Conservation (phyloP, 2,888 invertebrate genomes). For the Pseudeuparius sepicola region DNA sequence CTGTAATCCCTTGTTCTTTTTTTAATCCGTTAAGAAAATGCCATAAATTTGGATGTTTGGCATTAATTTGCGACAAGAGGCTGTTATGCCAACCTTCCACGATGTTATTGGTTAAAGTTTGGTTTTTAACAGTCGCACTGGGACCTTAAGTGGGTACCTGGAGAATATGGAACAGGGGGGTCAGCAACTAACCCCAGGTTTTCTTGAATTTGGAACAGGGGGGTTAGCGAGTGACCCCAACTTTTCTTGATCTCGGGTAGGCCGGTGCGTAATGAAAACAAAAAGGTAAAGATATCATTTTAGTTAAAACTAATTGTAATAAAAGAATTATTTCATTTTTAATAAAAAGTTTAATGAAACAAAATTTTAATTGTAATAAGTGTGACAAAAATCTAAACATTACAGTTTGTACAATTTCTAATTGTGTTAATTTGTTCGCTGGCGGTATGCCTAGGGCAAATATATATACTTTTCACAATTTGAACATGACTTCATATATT, state of each 20-base stretch:
- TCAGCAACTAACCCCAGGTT: slow-evolving; percentile 2
- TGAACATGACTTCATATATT: no score
- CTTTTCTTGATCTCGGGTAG: not conserved
- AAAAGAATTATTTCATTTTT: not conserved
- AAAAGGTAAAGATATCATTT: not conserved
- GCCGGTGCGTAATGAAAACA: not conserved
- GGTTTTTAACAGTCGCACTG: slow-evolving; percentile 3
- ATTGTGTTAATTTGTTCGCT: no score
- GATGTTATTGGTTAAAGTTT: no score
- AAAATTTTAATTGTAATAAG: slow-evolving; percentile 1
- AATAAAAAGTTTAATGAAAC: slow-evolving; percentile 2
- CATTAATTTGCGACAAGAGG: no score
- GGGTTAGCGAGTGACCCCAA: slow-evolving; percentile 1
- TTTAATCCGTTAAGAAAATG: no score
- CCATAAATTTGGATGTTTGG: no score
- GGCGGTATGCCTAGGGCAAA: no score
- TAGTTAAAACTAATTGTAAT: slow-evolving; percentile 1
- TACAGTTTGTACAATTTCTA: slow-evolving; percentile 1
- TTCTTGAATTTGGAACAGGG: slow-evolving; percentile 1
- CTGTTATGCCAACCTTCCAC: no score
- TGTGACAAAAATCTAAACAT: slow-evolving; percentile 1
- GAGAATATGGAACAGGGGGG: slow-evolving; percentile 3
- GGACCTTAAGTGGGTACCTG: slow-evolving; percentile 1
- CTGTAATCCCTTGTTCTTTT: no score
- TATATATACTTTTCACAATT: no score